These are phyloP conservation scores for Puma concolor DNA, from an alignment of 2,113 vertebrate species.

Conservation along the genomic window DNA sequence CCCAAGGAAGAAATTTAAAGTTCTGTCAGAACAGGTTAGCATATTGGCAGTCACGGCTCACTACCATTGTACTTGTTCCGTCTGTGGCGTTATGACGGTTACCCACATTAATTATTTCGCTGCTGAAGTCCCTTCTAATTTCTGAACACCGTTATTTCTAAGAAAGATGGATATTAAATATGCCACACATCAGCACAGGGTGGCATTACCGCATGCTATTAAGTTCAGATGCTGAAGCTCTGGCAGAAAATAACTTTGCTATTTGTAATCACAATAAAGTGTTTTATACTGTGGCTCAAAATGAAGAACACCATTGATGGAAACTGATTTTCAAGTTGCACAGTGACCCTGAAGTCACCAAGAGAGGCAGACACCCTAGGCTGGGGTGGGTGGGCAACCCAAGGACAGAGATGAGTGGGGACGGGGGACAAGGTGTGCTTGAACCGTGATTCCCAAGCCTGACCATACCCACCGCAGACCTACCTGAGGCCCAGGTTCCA, in stretches of 20 bases:
- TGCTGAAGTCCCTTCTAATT: conserved; percentile 87
- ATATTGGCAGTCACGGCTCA: conserved; percentile 80
- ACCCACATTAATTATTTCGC: conserved; percentile 87
- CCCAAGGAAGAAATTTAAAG: conserved; percentile 73
- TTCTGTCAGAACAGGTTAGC: conserved; percentile 84
- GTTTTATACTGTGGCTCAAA: conserved; percentile 80
- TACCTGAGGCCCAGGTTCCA: background rate
- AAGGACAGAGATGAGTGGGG: background rate
- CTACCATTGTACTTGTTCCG: conserved; percentile 84
- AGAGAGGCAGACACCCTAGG: background rate
- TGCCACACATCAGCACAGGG: conserved; percentile 85
- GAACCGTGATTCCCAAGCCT: background rate
- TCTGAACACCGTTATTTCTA: conserved; percentile 84
- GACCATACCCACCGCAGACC: fast-evolving
- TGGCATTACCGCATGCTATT: conserved; percentile 84
- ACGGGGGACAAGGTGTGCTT: background rate
- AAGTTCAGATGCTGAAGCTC: conserved; percentile 82
- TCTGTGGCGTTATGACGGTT: conserved; percentile 83
- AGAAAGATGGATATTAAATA: conserved; percentile 88
- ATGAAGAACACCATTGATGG: conserved; percentile 79
- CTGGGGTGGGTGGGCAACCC: background rate
- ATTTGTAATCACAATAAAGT: conserved; percentile 85
- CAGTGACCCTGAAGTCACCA: background rate
- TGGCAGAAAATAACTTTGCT: conserved; percentile 85
- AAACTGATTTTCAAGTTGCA: conserved; percentile 82